Evolutionary conservation across 2,797 vertebrate genomes (phyloP).

Genomic region (Molothrus aeneus): DNA sequence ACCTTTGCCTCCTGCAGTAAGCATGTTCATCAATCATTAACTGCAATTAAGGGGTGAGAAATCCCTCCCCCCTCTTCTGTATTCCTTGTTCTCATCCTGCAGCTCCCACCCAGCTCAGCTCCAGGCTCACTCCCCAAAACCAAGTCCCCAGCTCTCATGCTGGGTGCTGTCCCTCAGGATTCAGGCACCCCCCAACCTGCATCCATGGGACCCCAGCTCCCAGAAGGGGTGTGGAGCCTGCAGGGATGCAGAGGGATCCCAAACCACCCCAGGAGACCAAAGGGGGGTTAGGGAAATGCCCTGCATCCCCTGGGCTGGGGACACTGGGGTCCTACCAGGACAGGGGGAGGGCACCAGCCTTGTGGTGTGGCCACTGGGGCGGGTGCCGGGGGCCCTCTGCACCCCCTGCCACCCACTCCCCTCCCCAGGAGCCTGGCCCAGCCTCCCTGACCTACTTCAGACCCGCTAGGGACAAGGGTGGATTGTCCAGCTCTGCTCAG

Average conservation of each 20-base stretch:
- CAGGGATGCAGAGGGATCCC: neutral
- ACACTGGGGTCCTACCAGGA: neutral
- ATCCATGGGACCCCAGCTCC: neutral
- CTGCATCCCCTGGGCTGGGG: neutral
- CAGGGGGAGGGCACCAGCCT: neutral
- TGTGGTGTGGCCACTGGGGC: neutral
- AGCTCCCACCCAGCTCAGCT: neutral
- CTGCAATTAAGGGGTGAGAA: conserved; percentile 47
- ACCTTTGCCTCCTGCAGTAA: conserved; percentile 69
- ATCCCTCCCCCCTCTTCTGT: neutral
- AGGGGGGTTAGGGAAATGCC: neutral
- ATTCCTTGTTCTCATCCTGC: neutral
- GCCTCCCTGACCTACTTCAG: conserved; percentile 57
- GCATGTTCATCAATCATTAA: conserved; percentile 65
- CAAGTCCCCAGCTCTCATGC: rapidly evolving
- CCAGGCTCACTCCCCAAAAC: rapidly evolving
- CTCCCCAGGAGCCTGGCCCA: neutral
- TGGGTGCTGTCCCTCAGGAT: rapidly evolving
- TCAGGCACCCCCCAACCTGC: neutral
- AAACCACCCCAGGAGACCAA: neutral
- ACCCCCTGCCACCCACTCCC: neutral
- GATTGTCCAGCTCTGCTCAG: conserved; percentile 57
- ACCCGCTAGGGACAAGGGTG: conserved; percentile 11
- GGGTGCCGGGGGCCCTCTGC: neutral
- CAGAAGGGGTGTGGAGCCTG: neutral